Evolutionary conservation across 2,888 invertebrate genomes (phyloP).

Genomic region (Thecocarcelia acutangulata): DNA sequence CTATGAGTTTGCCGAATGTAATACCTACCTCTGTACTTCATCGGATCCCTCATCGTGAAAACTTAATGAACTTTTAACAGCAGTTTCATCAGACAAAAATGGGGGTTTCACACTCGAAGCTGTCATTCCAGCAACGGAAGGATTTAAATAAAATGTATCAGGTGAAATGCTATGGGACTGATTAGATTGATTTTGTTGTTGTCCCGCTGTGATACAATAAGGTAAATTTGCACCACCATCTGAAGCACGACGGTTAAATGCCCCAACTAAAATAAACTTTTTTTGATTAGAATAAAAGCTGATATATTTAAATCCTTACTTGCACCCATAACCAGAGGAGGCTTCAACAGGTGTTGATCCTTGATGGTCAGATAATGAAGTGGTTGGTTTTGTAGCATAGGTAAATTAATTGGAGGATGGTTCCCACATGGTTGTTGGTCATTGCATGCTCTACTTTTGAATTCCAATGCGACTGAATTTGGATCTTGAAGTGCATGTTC

Average conservation of each 20-base stretch:
- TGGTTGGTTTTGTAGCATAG: conserved; percentile 91
- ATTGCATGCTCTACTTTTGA: conserved; percentile 77
- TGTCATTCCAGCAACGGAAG: conserved; percentile 70
- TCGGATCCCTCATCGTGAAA: conserved; percentile 79
- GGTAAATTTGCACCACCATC: conserved; percentile 96
- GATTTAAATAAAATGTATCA: conserved; percentile 74
- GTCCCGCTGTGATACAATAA: conserved; percentile 83
- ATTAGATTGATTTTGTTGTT: conserved; percentile 69
- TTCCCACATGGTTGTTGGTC: conserved; percentile 78
- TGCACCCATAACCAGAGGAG: conserved; percentile 94
- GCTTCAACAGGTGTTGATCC: conserved; percentile 95
- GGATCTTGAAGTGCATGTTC: conserved; percentile 86
- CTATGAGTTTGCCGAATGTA: too few species aligned
- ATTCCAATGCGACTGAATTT: conserved; percentile 79
- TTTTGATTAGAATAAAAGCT: neutral
- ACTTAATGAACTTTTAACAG: conserved; percentile 8
- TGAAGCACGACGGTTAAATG: conserved; percentile 94
- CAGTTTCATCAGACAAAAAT: conserved; percentile 43
- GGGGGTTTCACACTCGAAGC: conserved; percentile 61
- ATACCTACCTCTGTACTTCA: conserved; percentile 79
- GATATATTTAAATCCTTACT: conserved; percentile 82
- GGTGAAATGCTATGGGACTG: conserved; percentile 66
- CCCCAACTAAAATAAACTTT: conserved; percentile 81
- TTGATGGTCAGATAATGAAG: conserved; percentile 93
- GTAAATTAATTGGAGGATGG: conserved; percentile 92